Evolutionary conservation across 2,888 invertebrate genomes (phyloP).

Genomic region (Lucinisca nassula): DNA sequence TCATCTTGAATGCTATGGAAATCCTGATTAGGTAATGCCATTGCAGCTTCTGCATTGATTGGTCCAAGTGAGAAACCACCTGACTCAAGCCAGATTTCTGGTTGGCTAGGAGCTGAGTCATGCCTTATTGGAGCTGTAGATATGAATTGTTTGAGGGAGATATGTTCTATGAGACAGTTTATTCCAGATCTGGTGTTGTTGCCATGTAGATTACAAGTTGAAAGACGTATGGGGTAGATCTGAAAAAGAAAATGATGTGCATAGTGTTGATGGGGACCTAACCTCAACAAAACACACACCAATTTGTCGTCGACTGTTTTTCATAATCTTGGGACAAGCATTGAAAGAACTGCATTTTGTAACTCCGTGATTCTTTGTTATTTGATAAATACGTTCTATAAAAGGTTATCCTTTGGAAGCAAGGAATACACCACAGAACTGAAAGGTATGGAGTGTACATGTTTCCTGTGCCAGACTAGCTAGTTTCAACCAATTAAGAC

Average conservation of each 20-base stretch:
- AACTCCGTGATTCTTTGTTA: too few species aligned
- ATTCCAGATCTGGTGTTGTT: conserved; percentile 96
- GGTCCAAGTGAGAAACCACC: conserved; percentile 97
- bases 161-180: conserved; percentile 94
- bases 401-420: too few species aligned
- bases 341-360: too few species aligned
- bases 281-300: too few species aligned
- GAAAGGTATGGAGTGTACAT: too few species aligned
- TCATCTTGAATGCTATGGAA: conserved; percentile 86
- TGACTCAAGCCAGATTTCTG: conserved; percentile 94
- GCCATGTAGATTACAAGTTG: conserved; percentile 98
- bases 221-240: conserved; percentile 95
- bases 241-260: conserved; percentile 84
- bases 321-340: too few species aligned
- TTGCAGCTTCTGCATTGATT: conserved; percentile 95
- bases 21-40: conserved; percentile 89
- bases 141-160: conserved; percentile 92
- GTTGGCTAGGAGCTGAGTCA: conserved; percentile 68
- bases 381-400: too few species aligned
- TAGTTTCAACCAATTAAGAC: too few species aligned
- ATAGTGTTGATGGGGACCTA: too few species aligned
- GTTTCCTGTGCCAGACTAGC: too few species aligned
- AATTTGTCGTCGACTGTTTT: too few species aligned
- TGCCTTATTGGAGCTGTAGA: conserved; percentile 88
- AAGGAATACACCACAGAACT: too few species aligned